Base-by-base conservation (phyloP, 64 coral and sea anemone species). In the Trachythela sp. region DNA sequence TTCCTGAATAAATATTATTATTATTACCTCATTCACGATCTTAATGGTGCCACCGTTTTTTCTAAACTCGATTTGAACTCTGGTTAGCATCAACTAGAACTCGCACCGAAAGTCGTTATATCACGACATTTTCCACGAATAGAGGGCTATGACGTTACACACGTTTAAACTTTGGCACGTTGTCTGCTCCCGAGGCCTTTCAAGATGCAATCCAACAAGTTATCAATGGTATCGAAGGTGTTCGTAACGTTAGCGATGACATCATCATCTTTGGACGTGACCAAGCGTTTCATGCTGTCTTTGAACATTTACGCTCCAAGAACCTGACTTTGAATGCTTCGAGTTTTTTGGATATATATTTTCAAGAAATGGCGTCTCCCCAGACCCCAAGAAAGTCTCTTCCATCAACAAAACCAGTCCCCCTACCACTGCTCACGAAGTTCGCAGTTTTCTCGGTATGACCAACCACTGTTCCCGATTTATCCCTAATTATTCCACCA, bases 41-140 rank as follows among this genome's bases (percentile, higher is more conserved):
- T 87, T 27, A 22, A 45, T 29, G 83, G 84, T 38, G 50, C 54
- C 56, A 70, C 83, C 1, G 45, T 59, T 4, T 90, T 90, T 54
- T 56, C 37, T n/a, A 83, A 56, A 32, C 17, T 85, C 0, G 49
- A 84, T 20, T 39, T 90, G 17, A 37, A 20, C 38, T 48, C 86
- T 39, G 70, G 90, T 3, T 92, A 92, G 20, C 54, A 92, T 52
- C 90, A 92, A 9, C 84, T 91, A 0, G 85, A 84, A 49, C 56
- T 88, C 22, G 51, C 51, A 8, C 36, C 70, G 54, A 83, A 36
- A 88, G 85, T 33, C 48, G 86, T 20, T 85, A 88, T 32, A 84
- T 87, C 18, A 93, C 92, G 20, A 93, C 87, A 1, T 93, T 93
- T 26, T 64, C 52, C 8, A 93, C 92, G 13, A 86, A 85, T 48